These are phyloP conservation scores for Dromiciops gliroides DNA, from an alignment of 2,113 vertebrate genomes.

Conservation along the genomic window DNA sequence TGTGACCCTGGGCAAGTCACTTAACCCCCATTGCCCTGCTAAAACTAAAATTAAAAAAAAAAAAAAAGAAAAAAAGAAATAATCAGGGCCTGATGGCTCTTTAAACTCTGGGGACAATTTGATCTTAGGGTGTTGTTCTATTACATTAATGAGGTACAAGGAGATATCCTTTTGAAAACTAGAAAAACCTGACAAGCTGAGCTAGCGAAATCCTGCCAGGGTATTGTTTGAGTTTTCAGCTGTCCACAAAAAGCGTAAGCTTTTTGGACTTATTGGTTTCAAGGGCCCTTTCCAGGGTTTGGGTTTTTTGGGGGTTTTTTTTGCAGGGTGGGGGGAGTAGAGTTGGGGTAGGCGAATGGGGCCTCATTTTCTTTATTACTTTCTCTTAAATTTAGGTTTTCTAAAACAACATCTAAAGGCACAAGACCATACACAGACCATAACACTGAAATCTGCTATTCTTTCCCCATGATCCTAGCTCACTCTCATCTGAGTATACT, in stretches of 20 bases:
- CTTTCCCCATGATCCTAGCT: neutral
- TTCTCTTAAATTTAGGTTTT: neutral
- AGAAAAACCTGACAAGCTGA: conserved; percentile 50
- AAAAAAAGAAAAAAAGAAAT: neutral
- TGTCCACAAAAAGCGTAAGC: neutral
- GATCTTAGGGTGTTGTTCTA: neutral
- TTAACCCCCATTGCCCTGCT: too few relatives aligned
- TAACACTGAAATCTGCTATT: neutral
- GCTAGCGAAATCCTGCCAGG: neutral
- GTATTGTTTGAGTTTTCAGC: neutral
- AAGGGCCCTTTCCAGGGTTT: too few relatives aligned
- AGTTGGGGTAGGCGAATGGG: neutral
- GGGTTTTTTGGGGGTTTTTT: neutral
- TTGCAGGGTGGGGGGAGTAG: fast-evolving
- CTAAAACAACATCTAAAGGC: neutral
- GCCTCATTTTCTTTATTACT: neutral
- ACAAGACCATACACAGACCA: neutral
- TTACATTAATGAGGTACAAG: neutral
- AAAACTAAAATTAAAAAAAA: too few relatives aligned
- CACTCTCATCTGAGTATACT: neutral
- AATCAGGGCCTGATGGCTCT: neutral
- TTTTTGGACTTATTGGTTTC: neutral
- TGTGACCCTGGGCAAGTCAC: too few relatives aligned
- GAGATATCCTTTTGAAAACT: conserved; percentile 34
- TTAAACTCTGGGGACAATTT: neutral